Percentiles rank a stretch among this genome's conserved stretches.
These are phyloP conservation scores for Lutraria rhynchaena DNA, from an alignment of 1,140 invertebrate genomes.

Conservation along the genomic window DNA sequence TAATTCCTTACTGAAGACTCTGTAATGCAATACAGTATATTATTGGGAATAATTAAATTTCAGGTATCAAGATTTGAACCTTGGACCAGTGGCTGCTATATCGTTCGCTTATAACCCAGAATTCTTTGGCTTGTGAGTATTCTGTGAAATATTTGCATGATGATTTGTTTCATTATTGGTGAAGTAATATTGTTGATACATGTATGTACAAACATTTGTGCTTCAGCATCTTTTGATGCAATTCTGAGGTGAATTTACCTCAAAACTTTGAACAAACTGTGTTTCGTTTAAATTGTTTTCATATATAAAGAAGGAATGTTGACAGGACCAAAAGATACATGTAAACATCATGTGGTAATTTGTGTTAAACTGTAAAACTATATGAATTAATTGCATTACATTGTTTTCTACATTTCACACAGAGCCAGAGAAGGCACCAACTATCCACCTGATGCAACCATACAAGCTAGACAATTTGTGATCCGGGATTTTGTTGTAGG, in stretches of 20 bases:
- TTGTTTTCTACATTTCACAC: constrained; percentile 34
- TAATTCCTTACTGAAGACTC: too few relatives aligned
- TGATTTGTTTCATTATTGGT: too few relatives aligned
- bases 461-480: constrained; percentile 77
- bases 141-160: too few relatives aligned
- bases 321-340: too few relatives aligned
- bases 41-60: constrained; percentile 39
- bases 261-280: too few relatives aligned
- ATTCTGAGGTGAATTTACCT: too few relatives aligned
- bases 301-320: too few relatives aligned
- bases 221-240: too few relatives aligned
- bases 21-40: too few relatives aligned
- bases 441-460: constrained; percentile 80
- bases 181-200: too few relatives aligned
- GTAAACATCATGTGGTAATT: not conserved
- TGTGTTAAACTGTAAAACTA: not conserved
- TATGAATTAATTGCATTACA: not conserved
- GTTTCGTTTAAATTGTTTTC: too few relatives aligned
- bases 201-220: too few relatives aligned
- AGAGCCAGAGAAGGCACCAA: constrained; percentile 74
- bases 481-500: constrained; percentile 81
- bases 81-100: constrained; percentile 78
- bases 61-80: constrained; percentile 80
- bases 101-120: constrained; percentile 78
- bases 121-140: constrained; percentile 76